These are phyloP conservation scores for Lochmaea capreae DNA, from an alignment of 2,888 invertebrate genomes.

Conservation along the genomic window DNA sequence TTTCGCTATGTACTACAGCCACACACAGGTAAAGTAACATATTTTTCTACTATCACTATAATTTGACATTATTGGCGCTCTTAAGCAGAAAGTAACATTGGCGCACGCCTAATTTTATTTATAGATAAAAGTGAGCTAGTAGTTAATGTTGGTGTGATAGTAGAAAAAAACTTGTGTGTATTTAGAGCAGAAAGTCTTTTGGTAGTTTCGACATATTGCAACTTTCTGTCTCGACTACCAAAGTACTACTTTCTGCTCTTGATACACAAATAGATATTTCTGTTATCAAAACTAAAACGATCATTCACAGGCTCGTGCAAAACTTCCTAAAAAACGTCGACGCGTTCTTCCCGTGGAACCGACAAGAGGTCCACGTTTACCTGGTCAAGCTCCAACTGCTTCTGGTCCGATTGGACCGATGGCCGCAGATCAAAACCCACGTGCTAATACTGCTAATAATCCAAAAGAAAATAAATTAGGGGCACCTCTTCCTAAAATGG, in stretches of 20 bases:
- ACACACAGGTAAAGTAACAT: slow-evolving; percentile 72
- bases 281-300: background rate
- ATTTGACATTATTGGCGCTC: too few species aligned
- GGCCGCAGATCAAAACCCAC: slow-evolving; percentile 73
- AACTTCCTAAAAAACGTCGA: slow-evolving; percentile 97
- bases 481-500: slow-evolving; percentile 72
- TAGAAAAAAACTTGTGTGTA: too few species aligned
- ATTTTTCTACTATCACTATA: too few species aligned
- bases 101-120: too few species aligned
- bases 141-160: too few species aligned
- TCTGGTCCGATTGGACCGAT: slow-evolving; percentile 67
- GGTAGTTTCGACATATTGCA: too few species aligned
- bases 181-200: too few species aligned
- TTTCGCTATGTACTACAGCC: slow-evolving; percentile 97
- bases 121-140: too few species aligned
- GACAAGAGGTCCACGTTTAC: slow-evolving; percentile 76
- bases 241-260: too few species aligned
- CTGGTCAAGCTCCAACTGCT: slow-evolving; percentile 59
- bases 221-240: too few species aligned
- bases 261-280: too few species aligned
- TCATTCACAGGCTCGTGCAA: slow-evolving; percentile 85
- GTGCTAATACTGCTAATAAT: slow-evolving; percentile 90
- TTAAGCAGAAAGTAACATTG: too few species aligned
- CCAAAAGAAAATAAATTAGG: slow-evolving; percentile 80
- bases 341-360: slow-evolving; percentile 97